Evolutionary conservation across 2,888 invertebrate genomes (phyloP), one percentile per base, ranked within the genome.

Genomic region (Schizaphis graminum): DNA sequence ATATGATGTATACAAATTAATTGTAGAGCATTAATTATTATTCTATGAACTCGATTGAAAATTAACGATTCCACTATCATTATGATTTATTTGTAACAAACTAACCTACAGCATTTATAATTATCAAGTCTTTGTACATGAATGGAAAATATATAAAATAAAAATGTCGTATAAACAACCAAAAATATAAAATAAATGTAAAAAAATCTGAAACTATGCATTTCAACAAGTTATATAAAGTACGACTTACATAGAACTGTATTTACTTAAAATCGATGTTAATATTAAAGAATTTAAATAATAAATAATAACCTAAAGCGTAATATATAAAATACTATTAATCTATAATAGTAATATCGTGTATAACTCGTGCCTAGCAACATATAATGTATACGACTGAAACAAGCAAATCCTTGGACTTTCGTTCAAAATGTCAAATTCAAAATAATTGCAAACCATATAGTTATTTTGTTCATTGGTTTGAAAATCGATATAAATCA

Each of bases 1-100:
- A 77, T 77, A 35, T 77, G 77, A 35, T 77, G 77, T 77, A 41
- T 77, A 77, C 77, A 77, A 77, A 77, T 35, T 77, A 77, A 77
- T 77, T 77, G 8, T 77, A 77, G 77, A 77, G 7, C 77, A 35
- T 77, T 77, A 35, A 77, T 77, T 77, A 77, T 77, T 77, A 77
- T 77, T 77, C 77, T 35, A 77, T 77, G 77, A 77, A 21, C 35
- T 77, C 35, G 35, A 77, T 77, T 77, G 35, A 41, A 77, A 77
- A 77, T 77, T 77, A 77, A 77, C 35, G 77, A 21, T 77, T 77
- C 21, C 35, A 77, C 77, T 21, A 77, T 77, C 35, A 21, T 24
- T 35, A 77, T 77, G 35, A n/a, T 67, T 67, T 67, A 67, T n/a
- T n/a, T 35, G 21, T 8, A 35, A 77, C 35, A 77, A 77, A 77